Base-by-base conservation (phyloP, 2,113 vertebrate species). In the Ptilonorhynchus violaceus region DNA sequence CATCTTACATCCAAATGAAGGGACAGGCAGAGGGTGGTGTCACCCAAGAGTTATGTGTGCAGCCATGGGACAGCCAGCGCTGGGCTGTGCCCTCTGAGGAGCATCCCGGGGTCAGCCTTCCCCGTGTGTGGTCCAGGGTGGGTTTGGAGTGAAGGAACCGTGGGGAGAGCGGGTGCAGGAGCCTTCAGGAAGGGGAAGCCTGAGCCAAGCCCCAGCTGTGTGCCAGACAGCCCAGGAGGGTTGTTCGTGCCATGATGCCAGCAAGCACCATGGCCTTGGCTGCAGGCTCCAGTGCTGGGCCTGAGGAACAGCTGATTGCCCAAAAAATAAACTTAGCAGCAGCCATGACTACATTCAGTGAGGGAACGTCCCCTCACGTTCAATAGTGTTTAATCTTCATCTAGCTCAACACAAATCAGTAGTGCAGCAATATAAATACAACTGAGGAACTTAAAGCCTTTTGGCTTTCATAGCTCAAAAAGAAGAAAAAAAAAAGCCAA, bases 371-470 rank as follows among this genome's bases (percentile, higher is more conserved):
- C 88, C 93, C 93, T 74, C 87, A 39, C 95, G 42, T 97, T 97
- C 96, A 93, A 96, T 85, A 98, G 94, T 95, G 95, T 98, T 98
- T 98, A 98, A 98, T 98, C 93, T 96, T 97, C 88, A 88, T 84
- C 92, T 93, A 93, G 92, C 83, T 97, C 97, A 97, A 97, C 91
- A 97, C 92, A 97, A 79, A 96, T 97, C 96, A 96, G 96, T 96
- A 97, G 97, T 96, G 93, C 96, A 98, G 96, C 92, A 97, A 95
- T 94, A 97, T 97, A 98, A 98, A 98, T 96, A 98, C 92, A 97
- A 95, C 84, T 5, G 9, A 92, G 87, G 91, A 79, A 58, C 47
- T 88, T 66, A 74, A 79, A 96, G 95, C 92, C 97, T 95, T 82
- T 37, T 22, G 86, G 89, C 96, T 94, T 88, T 80, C 78, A 33